A percentile compares a stretch with the other conserved stretches of the same genome.
Conservation (phyloP, 2,888 invertebrate species). For the Automeris io region DNA sequence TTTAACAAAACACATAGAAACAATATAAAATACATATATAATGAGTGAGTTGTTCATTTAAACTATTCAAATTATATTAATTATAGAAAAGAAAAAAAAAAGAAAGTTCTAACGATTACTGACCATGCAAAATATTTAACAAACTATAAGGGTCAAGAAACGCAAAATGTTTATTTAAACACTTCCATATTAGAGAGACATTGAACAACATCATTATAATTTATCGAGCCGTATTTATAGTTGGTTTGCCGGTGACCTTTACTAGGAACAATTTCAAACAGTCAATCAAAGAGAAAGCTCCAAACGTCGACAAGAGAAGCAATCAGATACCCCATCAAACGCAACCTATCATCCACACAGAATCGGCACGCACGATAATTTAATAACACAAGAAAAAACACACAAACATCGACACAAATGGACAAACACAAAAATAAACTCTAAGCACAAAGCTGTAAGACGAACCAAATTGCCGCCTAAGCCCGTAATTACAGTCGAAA, state of each 20-base stretch:
- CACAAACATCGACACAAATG: conserved; percentile 42
- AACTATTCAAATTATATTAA: too few species aligned
- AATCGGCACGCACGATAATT: conserved; percentile 77
- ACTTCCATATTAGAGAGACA: conserved; percentile 22
- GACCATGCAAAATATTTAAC: too few species aligned
- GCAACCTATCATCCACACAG: conserved; percentile 73
- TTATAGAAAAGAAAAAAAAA: too few species aligned
- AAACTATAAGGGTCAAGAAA: too few species aligned
- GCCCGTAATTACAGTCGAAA: conserved; percentile 64
- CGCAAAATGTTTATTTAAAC: too few species aligned
- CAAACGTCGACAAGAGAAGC: conserved; percentile 72
- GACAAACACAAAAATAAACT: conserved; percentile 39
- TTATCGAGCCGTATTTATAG: conserved; percentile 18
- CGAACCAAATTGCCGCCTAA: conserved; percentile 25
- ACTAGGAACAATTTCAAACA: conserved; percentile 47
- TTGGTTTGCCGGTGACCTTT: conserved; percentile 41
- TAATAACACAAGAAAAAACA: conserved; percentile 70
- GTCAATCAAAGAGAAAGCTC: conserved; percentile 75
- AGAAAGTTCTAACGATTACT: too few species aligned
- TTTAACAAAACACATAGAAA: too few species aligned
- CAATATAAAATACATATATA: too few species aligned
- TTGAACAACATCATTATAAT: neutral
- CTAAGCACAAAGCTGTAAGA: conserved; percentile 46
- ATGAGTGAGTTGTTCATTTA: too few species aligned
- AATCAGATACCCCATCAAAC: conserved; percentile 73